phyloP scores from a whole-genome alignment of 2,113 vertebrate species.

The Uropsilus gracilis region DNA sequence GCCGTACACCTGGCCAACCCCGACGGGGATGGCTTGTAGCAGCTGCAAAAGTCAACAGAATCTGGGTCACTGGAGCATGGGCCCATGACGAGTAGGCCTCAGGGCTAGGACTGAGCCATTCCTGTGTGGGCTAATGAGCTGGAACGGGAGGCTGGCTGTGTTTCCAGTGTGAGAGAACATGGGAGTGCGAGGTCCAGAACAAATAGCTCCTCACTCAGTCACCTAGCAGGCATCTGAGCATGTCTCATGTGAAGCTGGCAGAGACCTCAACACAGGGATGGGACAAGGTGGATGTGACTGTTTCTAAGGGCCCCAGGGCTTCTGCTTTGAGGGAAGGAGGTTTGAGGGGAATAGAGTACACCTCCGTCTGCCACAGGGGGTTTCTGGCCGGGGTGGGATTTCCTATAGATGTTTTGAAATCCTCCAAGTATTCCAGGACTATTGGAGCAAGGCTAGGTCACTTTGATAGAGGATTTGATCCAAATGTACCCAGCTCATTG shows the following conservation, averaged over 20 bases:
- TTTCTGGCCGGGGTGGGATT: background rate
- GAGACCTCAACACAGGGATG: background rate
- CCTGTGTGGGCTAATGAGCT: background rate
- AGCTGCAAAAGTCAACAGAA: constrained; percentile 86
- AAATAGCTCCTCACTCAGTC: constrained; percentile 34
- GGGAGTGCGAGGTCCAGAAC: background rate
- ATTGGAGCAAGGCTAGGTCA: background rate
- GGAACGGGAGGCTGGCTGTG: background rate
- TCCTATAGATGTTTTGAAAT: background rate
- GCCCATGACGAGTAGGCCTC: background rate
- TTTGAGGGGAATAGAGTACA: background rate
- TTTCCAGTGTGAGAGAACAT: background rate
- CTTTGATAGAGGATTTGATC: background rate
- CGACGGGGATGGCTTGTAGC: constrained; percentile 91
- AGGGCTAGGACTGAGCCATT: background rate
- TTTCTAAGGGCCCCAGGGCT: background rate
- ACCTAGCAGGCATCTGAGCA: constrained; percentile 59
- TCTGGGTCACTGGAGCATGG: background rate
- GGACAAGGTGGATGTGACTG: too few species aligned
- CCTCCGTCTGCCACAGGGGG: background rate
- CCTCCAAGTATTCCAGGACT: background rate
- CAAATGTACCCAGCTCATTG: background rate
- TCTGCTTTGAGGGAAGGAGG: background rate
- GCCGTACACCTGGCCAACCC: constrained; percentile 94
- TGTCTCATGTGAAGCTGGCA: background rate